Base-by-base conservation (phyloP, 2,888 invertebrate genomes). In the Salpingus planirostris region DNA sequence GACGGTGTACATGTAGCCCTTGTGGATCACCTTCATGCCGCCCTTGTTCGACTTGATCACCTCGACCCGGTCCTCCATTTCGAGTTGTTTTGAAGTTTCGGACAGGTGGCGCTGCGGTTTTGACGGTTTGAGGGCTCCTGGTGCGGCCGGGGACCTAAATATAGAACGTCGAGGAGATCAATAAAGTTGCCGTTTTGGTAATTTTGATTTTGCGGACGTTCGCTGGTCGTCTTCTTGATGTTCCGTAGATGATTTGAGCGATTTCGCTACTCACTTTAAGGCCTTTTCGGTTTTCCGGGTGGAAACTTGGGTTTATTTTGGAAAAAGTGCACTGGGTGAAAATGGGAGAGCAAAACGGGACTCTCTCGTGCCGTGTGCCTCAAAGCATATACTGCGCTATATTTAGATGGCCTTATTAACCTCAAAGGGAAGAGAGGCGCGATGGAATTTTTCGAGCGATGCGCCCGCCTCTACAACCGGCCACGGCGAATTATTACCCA, bases 1-100 rank as follows among this genome's bases (percentile, higher is more conserved):
- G 27, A 68, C 55, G 0, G 67, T 68, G 45, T 69, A 69, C 65
- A 68, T 67, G 31, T 62, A 67, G 3, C 67, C 65, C 6, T 54
- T 54, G 40, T 67, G 60, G 30, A 69, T 67, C 10, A 69, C 50
- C 49, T 68, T 68, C 30, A 65, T 59, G 1, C 67, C 68, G 1
- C 68, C 68, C 47, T 68, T 69, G 44, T 68, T 68, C 10, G 67
- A 67, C 26, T 41, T 43, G 11, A 49, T 36, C 22, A 43, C 38
- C 30, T 46, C 43, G 11, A 36, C 38, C 22, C 34, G 21, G 11
- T 38, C 38, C 13, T 38, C 38, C 38, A n/a, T n/a, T n/a, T n/a
- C n/a, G n/a, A n/a, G n/a, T n/a, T n/a, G n/a, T n/a, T n/a, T n/a
- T n/a, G n/a, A n/a, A n/a, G n/a, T 18, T 5, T 8, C 18, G 18